phyloP scores from a whole-genome alignment of 2,888 invertebrate genomes.

The Agonum fuliginosum region DNA sequence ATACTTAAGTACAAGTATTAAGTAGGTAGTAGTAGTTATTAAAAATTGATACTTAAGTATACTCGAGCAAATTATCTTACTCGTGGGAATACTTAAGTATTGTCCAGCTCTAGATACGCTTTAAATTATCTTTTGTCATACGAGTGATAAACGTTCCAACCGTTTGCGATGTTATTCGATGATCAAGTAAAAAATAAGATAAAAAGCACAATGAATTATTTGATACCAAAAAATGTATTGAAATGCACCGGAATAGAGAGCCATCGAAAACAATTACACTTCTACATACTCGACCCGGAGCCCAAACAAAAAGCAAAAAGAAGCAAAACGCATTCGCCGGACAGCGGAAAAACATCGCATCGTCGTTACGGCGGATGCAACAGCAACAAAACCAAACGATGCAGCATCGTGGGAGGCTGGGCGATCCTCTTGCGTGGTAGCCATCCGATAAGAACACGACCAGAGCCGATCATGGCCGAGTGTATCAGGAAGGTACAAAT shows the following conservation, averaged over 20 bases:
- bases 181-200: neutral
- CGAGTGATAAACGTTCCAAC: no score
- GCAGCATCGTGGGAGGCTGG: slow-evolving; percentile 33
- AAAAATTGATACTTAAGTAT: no score
- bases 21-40: no score
- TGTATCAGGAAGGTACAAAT: slow-evolving; percentile 59
- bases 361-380: slow-evolving; percentile 35
- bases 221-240: slow-evolving; percentile 18
- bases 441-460: neutral
- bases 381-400: no score
- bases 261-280: slow-evolving; percentile 36
- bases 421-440: slow-evolving; percentile 23
- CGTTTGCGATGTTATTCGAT: no score
- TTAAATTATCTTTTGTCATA: no score
- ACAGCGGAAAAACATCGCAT: slow-evolving; percentile 27
- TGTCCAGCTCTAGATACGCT: no score
- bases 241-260: slow-evolving; percentile 2
- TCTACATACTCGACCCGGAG: slow-evolving; percentile 18
- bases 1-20: no score
- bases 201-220: slow-evolving; percentile 11
- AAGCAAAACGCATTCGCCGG: neutral
- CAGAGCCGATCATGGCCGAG: slow-evolving; percentile 17
- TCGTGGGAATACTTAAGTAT: no score
- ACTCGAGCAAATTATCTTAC: no score
- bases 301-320: slow-evolving; percentile 20